A percentile compares a stretch with the other conserved stretches of the same genome.
phyloP scores from a whole-genome alignment of 2,888 invertebrate genomes.

The Eupithecia insigniata region DNA sequence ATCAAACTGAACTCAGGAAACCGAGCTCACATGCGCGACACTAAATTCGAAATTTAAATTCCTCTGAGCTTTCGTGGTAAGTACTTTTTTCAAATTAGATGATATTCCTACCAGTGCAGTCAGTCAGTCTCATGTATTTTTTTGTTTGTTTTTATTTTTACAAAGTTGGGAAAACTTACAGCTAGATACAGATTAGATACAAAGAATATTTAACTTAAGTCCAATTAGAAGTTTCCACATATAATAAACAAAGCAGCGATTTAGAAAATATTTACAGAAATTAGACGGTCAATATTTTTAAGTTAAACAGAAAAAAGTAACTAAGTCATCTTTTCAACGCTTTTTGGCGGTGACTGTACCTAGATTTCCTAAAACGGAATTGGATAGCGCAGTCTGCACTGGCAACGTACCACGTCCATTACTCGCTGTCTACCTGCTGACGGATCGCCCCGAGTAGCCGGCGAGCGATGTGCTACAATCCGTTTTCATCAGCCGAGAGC shows the following conservation, averaged over 20 bases:
- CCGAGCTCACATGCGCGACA: neutral
- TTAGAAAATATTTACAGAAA: too few relatives aligned
- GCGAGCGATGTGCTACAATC: conserved; percentile 26
- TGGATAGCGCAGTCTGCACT: conserved; percentile 4
- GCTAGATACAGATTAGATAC: too few relatives aligned
- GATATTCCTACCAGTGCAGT: neutral
- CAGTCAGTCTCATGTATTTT: too few relatives aligned
- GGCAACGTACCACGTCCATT: conserved; percentile 36
- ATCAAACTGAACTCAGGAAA: too few relatives aligned
- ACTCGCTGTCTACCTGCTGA: conserved; percentile 34
- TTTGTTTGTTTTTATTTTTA: too few relatives aligned
- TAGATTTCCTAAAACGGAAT: neutral
- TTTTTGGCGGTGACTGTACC: neutral
- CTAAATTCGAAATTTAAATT: neutral
- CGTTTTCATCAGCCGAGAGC: conserved; percentile 23
- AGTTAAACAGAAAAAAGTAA: too few relatives aligned
- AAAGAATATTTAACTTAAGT: too few relatives aligned
- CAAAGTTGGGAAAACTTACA: too few relatives aligned
- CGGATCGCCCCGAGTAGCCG: conserved; percentile 28
- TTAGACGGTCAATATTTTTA: too few relatives aligned
- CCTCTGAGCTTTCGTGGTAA: neutral
- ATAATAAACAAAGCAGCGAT: too few relatives aligned
- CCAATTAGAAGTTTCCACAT: too few relatives aligned
- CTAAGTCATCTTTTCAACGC: neutral
- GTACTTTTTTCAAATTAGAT: neutral